phyloP scores from a whole-genome alignment of 2,113 vertebrate species.

The Coregonus clupeaformis region DNA sequence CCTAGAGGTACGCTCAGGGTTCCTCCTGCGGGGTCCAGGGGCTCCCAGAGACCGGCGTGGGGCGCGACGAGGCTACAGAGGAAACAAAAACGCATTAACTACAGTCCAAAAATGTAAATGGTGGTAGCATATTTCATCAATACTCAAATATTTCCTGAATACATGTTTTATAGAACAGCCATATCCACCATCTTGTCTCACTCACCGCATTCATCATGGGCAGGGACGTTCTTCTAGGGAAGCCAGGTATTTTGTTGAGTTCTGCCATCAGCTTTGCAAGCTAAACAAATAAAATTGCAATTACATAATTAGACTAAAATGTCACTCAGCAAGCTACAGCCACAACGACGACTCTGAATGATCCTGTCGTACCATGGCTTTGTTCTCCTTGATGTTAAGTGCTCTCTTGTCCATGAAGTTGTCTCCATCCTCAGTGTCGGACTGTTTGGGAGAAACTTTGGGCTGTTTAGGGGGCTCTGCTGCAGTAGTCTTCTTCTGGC shows the following conservation, averaged over 20 bases:
- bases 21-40: slow-evolving; percentile 68
- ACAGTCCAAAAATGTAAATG: not conserved
- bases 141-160: too few relatives aligned
- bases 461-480: slow-evolving; percentile 42
- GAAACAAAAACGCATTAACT: not conserved
- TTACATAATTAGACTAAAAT: fast-evolving
- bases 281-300: slow-evolving; percentile 61
- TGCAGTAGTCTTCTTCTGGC: slow-evolving; percentile 46
- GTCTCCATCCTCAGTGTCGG: slow-evolving; percentile 70
- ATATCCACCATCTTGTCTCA: slow-evolving; percentile 1
- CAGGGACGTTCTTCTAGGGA: slow-evolving; percentile 70
- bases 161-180: too few relatives aligned
- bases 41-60: slow-evolving; percentile 44
- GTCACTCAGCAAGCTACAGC: not conserved
- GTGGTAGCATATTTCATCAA: too few relatives aligned
- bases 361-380: slow-evolving; percentile 84
- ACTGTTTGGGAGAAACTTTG: slow-evolving; percentile 9
- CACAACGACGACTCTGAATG: not conserved
- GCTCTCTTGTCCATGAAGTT: slow-evolving; percentile 88
- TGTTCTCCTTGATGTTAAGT: slow-evolving; percentile 97
- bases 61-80: slow-evolving; percentile 53
- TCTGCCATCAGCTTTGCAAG: slow-evolving; percentile 96
- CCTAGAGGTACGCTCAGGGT: slow-evolving; percentile 81
- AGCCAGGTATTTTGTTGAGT: slow-evolving; percentile 86
- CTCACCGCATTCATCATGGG: slow-evolving; percentile 73